Percentiles rank a stretch among this genome's conserved stretches.
phyloP scores from a whole-genome alignment of 2,888 invertebrate species.

The Orchesella flavescens region DNA sequence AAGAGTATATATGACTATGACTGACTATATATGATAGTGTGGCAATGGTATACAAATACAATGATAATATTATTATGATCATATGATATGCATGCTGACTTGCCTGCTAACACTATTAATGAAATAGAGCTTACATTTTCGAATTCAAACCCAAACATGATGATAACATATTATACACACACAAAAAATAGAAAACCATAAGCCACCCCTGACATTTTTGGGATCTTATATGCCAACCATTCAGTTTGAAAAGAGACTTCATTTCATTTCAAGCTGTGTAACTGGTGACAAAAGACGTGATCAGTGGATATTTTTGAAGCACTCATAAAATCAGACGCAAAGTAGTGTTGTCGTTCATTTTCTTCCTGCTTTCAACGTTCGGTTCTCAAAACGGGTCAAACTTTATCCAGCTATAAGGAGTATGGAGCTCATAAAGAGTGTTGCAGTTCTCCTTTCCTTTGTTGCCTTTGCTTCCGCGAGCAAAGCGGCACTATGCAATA shows the following conservation, averaged over 20 bases:
- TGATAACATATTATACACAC: not conserved
- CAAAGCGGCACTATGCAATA: slow-evolving; percentile 68
- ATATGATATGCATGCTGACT: not conserved
- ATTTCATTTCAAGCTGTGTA: slow-evolving; percentile 44
- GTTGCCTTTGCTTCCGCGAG: slow-evolving; percentile 49
- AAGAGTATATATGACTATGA: not conserved
- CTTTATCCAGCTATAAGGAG: too few relatives aligned
- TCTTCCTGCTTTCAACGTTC: not conserved
- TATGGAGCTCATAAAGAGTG: too few relatives aligned
- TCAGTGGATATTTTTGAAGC: not conserved
- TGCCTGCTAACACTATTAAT: slow-evolving; percentile 13
- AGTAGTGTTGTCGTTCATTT: not conserved
- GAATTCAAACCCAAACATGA: not conserved
- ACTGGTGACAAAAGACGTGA: slow-evolving; percentile 35
- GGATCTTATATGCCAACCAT: not conserved
- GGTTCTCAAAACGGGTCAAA: too few relatives aligned
- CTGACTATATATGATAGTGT: slow-evolving; percentile 1
- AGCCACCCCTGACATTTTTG: slow-evolving; percentile 47
- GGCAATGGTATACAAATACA: slow-evolving; percentile 5
- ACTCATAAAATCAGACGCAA: not conserved
- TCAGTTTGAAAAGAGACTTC: slow-evolving; percentile 25
- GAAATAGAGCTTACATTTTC: slow-evolving; percentile 31
- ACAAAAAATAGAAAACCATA: slow-evolving; percentile 43
- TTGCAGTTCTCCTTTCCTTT: slow-evolving; percentile 13
- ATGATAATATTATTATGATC: slow-evolving; percentile 1